These are phyloP conservation scores for Drosophila austrosaltans DNA, from an alignment of 2,888 invertebrate species.

Conservation along the genomic window DNA sequence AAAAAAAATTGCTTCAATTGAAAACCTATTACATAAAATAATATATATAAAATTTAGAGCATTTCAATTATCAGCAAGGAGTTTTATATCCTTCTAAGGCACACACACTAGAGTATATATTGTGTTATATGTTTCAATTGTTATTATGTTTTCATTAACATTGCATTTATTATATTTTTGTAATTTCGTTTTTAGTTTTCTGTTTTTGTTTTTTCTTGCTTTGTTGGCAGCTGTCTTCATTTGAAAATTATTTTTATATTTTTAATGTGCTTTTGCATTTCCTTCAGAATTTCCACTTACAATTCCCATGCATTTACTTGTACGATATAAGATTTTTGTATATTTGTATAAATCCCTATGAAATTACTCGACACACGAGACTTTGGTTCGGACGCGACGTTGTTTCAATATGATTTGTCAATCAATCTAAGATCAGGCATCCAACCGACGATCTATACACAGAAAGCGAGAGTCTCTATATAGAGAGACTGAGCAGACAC, in stretches of 20 bases:
- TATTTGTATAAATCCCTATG: constrained; percentile 16
- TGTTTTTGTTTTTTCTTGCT: background rate
- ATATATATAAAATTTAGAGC: constrained; percentile 8
- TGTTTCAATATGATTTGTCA: constrained; percentile 13
- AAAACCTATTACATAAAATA: constrained; percentile 11
- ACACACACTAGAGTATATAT: background rate
- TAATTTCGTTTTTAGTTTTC: background rate
- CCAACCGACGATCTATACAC: constrained; percentile 23
- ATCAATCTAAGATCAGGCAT: constrained; percentile 39
- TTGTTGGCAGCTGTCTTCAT: constrained; percentile 15
- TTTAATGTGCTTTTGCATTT: background rate
- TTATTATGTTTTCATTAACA: background rate
- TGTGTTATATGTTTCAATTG: background rate
- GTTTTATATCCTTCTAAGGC: background rate
- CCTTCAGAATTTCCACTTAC: constrained; percentile 11
- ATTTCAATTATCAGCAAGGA: background rate
- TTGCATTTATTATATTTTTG: background rate
- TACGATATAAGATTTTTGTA: background rate
- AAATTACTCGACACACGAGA: constrained; percentile 12
- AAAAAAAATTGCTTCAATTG: background rate
- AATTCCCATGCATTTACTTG: constrained; percentile 14
- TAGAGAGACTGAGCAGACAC: constrained; percentile 41
- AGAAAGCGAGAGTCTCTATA: constrained; percentile 33
- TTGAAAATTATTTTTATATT: constrained; percentile 15
- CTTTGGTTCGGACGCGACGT: constrained; percentile 15